Base-by-base conservation (phyloP, 2,888 invertebrate species). In the Harmothoe impar region DNA sequence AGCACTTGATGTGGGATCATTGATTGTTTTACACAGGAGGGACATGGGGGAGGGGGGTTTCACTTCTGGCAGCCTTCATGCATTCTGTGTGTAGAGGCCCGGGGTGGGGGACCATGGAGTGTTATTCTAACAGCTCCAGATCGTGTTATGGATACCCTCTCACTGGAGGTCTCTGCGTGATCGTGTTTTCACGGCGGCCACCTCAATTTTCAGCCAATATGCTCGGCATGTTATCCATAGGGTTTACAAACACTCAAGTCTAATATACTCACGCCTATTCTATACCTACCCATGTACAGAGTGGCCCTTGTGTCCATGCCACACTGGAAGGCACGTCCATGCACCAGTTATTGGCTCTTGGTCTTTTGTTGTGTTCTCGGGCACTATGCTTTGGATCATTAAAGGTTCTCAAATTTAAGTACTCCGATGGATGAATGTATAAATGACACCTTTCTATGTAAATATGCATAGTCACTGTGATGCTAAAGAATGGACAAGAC, bases 1-100 rank as follows among this genome's bases (percentile, higher is more conserved):
- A 86, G 17, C 52, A 86, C 86, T 86, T 86, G 86, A 86, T 86
- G 86, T 5, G 29, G 56, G 86, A 86, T 52, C 52, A 86, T 86
- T 86, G 86, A 86, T 86, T 84, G 84, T 84, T 84, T 54, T 29
- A 86, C 86, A 23, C 20, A 31, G 84, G 86, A 54, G 54, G 54
- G 23, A 43, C 43, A 43, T 52, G 54, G 52, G 29, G n/a, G 0
- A n/a, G n/a, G 43, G 43, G 43, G 43, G 3, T 43, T 43, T 43
- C 43, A 25, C 10, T 33, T 84, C 35, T 43, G n/a, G 29, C 25
- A 72, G 33, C 43, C 84, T 51, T 23, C n/a, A 3, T 29, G 29
- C 31, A 72, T 3, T 29, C 43, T 3, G 43, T 84, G 51, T 1
- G n/a, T n/a, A n/a, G n/a, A n/a, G n/a, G n/a, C n/a, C n/a, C n/a